Base-by-base conservation (phyloP, 2,797 vertebrate genomes). In the Thalassophryne amazonica region DNA sequence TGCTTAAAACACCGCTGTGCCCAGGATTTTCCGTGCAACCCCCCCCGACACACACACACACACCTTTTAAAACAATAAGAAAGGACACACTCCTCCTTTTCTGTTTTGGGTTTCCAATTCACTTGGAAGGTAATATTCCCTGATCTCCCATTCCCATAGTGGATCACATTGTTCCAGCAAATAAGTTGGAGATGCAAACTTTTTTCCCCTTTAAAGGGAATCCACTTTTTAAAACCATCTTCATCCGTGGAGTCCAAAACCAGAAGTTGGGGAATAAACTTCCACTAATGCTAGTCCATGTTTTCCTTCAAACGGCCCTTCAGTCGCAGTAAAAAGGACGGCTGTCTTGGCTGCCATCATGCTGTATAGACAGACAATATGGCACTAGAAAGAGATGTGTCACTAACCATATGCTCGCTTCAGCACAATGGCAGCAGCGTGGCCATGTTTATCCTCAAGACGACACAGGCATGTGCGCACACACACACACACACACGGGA, bases 231-330 rank as follows among this genome's bases (percentile, higher is more conserved):
- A 69, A 65, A 80, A 73, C 36, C 51, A 20, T 83, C 85, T 87
- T 86, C 54, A 16, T 79, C 69, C 52, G 1, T 53, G 27, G 78
- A 75, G 73, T 80, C 78, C 74, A 81, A 80, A 80, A 74, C 5
- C 24, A 60, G 46, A 11, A 80, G 66, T 79, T 71, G 55, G 86
- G 86, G 81, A 85, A 85, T 84, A 80, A 78, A 71, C 74, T 79
- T 76, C 60, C 77, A 85, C 82, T 86, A 63, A 87, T 85, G 86
- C 67, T 47, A 45, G 24, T 87, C 85, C 85, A 86, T 78, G 69
- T 80, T 81, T 60, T 69, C 74, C 80, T 84, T 87, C 80, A 85
- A 84, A 84, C 65, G 9, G 64, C 61, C 72, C 80, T 78, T 81
- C 81, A 71, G 79, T 71, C 13, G 17, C 60, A 69, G 75, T 79